A percentile compares a stretch with the other conserved stretches of the same genome.
These are phyloP conservation scores for Nowickia ferox DNA, from an alignment of 2,888 invertebrate species.

Conservation along the genomic window DNA sequence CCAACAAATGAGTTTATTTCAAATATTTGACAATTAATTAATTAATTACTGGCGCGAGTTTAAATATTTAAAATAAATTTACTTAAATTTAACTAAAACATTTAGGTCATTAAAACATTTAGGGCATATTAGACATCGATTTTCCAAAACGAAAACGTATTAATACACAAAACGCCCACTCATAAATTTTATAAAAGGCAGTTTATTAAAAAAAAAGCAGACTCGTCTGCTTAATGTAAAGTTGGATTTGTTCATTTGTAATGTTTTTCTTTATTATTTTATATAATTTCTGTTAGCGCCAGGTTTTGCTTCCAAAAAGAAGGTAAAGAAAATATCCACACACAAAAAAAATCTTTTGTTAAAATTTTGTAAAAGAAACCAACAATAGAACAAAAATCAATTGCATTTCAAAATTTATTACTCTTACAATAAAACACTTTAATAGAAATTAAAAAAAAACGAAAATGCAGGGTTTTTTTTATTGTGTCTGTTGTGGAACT, in stretches of 20 bases:
- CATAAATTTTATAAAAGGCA: conserved; percentile 47
- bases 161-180: conserved; percentile 59
- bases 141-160: conserved; percentile 13
- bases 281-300: conserved; percentile 36
- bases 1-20: not conserved
- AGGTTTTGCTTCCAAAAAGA: conserved; percentile 23
- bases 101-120: conserved; percentile 24
- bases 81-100: not conserved
- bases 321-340: not conserved
- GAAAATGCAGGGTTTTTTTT: not conserved
- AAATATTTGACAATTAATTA: conserved; percentile 6
- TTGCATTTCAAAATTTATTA: conserved; percentile 23
- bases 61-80: not conserved
- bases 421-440: not conserved
- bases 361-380: not conserved
- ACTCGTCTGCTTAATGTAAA: conserved; percentile 8
- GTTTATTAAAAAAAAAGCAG: not conserved
- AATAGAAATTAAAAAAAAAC: not conserved
- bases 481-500: not conserved
- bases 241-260: not conserved
- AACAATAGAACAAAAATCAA: conserved; percentile 51
- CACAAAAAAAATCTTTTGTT: conserved; percentile 22
- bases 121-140: not conserved
- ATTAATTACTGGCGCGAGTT: not conserved
- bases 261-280: not conserved